Evolutionary conservation across 1,140 invertebrate species (phyloP).

Genomic region (Drosophila tropicalis): DNA sequence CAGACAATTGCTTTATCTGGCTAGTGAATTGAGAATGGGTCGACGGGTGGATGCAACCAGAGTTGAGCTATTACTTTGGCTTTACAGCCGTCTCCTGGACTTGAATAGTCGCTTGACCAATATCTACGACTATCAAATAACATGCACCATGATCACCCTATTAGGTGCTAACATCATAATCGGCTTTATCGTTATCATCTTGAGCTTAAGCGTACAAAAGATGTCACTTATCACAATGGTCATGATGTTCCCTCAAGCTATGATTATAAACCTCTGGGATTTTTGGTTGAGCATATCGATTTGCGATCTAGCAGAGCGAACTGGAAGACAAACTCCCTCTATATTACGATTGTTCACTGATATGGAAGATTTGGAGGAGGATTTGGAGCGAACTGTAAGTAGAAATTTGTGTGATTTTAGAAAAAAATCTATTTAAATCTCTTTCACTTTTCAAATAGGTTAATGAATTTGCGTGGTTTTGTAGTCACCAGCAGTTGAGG

Average conservation of each 20-base stretch:
- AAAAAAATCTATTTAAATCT: background rate
- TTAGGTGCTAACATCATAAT: conserved; percentile 46
- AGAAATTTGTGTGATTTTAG: background rate
- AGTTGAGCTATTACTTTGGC: background rate
- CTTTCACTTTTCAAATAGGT: conserved; percentile 25
- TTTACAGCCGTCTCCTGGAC: conserved; percentile 23
- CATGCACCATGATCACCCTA: background rate
- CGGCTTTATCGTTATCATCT: conserved; percentile 40
- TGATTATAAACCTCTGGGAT: conserved; percentile 42
- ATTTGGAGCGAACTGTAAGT: conserved; percentile 46
- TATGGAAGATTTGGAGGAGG: background rate
- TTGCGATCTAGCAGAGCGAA: conserved; percentile 40
- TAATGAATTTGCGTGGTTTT: conserved; percentile 42
- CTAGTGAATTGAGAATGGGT: background rate
- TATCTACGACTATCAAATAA: conserved; percentile 34
- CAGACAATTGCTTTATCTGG: conserved; percentile 38
- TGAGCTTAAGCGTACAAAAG: conserved; percentile 16
- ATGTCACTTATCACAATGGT: background rate
- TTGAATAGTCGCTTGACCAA: conserved; percentile 16
- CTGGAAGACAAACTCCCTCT: conserved; percentile 21
- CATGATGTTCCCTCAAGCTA: conserved; percentile 7
- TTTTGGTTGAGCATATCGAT: conserved; percentile 47
- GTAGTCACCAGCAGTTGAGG: conserved; percentile 36
- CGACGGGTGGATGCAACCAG: background rate
- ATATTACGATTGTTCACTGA: conserved; percentile 40